phyloP scores from a whole-genome alignment of 2,888 invertebrate genomes.

The Noctuana brunneofusca region DNA sequence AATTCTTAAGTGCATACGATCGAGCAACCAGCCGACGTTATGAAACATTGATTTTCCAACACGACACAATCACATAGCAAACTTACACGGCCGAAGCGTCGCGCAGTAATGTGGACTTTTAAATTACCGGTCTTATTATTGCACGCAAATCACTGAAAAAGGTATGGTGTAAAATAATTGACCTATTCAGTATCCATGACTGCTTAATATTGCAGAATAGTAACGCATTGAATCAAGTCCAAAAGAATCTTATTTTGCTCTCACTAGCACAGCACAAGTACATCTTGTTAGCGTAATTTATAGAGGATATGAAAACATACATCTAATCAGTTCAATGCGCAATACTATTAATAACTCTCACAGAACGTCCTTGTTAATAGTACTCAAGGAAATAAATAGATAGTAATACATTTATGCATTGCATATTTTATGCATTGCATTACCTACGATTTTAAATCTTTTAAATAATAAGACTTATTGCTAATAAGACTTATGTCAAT shows the following conservation, averaged over 20 bases:
- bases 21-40: slow-evolving; percentile 22
- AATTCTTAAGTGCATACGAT: slow-evolving; percentile 54
- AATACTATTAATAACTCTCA: slow-evolving; percentile 38
- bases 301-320: slow-evolving; percentile 41
- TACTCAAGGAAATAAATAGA: slow-evolving; percentile 12
- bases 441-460: too few relatives aligned
- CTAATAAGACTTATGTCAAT: too few relatives aligned
- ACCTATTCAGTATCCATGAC: too few relatives aligned
- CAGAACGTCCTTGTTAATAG: slow-evolving; percentile 18
- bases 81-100: not conserved
- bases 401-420: not conserved
- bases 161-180: not conserved
- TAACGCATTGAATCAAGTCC: slow-evolving; percentile 36
- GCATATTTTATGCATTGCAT: not conserved
- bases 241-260: slow-evolving; percentile 52
- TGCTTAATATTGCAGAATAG: not conserved
- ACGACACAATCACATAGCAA: not conserved
- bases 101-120: not conserved
- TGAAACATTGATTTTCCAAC: slow-evolving; percentile 12
- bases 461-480: too few relatives aligned
- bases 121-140: not conserved
- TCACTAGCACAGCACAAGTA: slow-evolving; percentile 48
- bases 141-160: not conserved
- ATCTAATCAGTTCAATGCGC: slow-evolving; percentile 45
- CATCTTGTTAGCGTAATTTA: slow-evolving; percentile 68